Base-by-base conservation (phyloP, 2,888 invertebrate genomes). In the Thera britannica region DNA sequence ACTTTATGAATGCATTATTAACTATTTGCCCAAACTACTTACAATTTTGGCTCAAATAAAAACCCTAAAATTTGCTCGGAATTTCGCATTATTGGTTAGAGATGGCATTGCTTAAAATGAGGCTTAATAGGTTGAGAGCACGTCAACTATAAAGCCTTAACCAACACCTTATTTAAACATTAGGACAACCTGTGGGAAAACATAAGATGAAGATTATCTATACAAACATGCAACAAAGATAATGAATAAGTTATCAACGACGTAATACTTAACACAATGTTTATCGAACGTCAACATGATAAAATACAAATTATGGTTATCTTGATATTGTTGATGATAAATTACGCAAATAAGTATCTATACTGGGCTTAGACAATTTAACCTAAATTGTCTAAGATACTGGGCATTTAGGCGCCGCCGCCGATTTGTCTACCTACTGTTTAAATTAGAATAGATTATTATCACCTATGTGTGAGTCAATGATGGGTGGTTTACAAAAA, bases 391-490 rank as follows among this genome's bases (percentile, higher is more conserved):
- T n/a, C n/a, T n/a, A n/a, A n/a, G n/a, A 23, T 12, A 23, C 23
- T 51, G 51, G 7, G 12, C 23, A 12, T 5, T 12, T 12, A 51
- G 2, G 51, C 51, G 23, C 23, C 23, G 7, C 12, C 36, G 49
- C 60, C 51, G 23, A 52, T 41, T 41, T 41, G 62, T 55, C 55
- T 62, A 62, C 55, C 55, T 62, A 62, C 46, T 8, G 54, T 62
- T 61, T 61, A 34, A 46, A 61, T 52, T 46, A 46, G 48, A 46
- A 46, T 44, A 46, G 12, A 56, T 55, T 38, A 56, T 55, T 38
- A 38, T 49, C 44, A 46, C 9, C 9, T 9, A 46, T 46, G 44
- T 46, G 44, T 46, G 44, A 46, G 8, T 46, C 9, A 46, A 46
- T 46, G 44, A 46, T 9, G 9, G 44, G 44, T 46, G 44, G 38